These are phyloP conservation scores for Rhodinocichla rosea DNA, from an alignment of 2,113 vertebrate species.

Conservation along the genomic window DNA sequence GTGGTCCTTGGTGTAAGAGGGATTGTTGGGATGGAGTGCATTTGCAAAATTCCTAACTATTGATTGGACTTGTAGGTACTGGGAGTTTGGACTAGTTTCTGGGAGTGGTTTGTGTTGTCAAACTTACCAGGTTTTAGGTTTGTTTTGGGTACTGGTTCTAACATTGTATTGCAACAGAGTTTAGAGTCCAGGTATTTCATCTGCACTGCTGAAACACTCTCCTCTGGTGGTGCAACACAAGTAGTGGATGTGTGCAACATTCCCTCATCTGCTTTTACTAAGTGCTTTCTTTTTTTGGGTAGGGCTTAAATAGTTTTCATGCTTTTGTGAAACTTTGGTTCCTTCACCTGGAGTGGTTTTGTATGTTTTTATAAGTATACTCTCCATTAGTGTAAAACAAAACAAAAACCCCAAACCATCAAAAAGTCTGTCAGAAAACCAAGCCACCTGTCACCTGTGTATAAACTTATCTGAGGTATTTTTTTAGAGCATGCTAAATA, in stretches of 20 bases:
- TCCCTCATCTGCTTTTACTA: not conserved
- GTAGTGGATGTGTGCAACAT: not conserved
- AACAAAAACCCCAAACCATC: not conserved
- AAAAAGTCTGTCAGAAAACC: not conserved
- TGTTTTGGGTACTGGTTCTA: not conserved
- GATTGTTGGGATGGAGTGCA: not conserved
- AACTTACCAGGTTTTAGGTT: not conserved
- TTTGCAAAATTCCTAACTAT: not conserved
- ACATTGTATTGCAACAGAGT: not conserved
- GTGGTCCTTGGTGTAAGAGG: not conserved
- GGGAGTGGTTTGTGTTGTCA: not conserved
- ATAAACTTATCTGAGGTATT: not conserved
- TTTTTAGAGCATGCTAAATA: not conserved
- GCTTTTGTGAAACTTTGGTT: not conserved
- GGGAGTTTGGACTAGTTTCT: not conserved
- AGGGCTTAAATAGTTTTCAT: not conserved
- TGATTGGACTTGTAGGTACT: not conserved
- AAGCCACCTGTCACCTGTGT: not conserved
- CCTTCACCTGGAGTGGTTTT: not conserved
- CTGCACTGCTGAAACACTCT: not conserved
- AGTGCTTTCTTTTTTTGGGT: not conserved
- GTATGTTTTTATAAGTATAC: not conserved
- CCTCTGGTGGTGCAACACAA: not conserved
- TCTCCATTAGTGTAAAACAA: not conserved
- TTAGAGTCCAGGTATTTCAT: not conserved